Percentiles rank a stretch among this genome's conserved stretches.
Evolutionary conservation across 1,140 invertebrate species (phyloP).

Genomic region (Lutraria rhynchaena): DNA sequence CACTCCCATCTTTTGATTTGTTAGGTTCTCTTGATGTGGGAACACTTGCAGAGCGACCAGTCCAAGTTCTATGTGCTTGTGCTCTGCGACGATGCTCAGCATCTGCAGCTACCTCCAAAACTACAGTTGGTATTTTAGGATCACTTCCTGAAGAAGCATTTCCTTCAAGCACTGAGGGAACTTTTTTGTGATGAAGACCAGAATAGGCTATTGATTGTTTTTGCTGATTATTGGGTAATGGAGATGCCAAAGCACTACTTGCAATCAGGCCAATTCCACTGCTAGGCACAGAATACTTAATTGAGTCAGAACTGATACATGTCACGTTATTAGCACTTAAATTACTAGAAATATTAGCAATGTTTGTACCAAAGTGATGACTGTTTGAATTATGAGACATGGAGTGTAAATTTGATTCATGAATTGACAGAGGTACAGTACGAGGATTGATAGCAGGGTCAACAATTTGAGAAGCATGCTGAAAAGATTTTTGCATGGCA

Average conservation of each 20-base stretch:
- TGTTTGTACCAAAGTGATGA: too few relatives aligned
- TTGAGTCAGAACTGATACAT: too few relatives aligned
- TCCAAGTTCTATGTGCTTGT: constrained; percentile 2
- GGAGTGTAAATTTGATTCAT: too few relatives aligned
- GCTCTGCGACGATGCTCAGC: not conserved
- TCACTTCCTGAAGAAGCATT: not conserved
- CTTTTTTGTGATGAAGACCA: not conserved
- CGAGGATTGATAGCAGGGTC: too few relatives aligned
- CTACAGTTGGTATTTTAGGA: constrained; percentile 35
- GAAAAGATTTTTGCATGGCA: constrained; percentile 8
- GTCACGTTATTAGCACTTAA: too few relatives aligned
- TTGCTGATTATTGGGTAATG: too few relatives aligned
- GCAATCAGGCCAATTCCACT: too few relatives aligned
- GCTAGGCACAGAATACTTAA: too few relatives aligned
- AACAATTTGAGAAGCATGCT: not conserved
- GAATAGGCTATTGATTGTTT: not conserved
- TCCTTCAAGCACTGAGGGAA: constrained; percentile 10
- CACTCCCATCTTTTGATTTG: not conserved
- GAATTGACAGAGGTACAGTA: too few relatives aligned
- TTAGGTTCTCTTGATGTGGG: not conserved
- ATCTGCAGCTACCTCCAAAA: constrained; percentile 26
- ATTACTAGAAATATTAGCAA: too few relatives aligned
- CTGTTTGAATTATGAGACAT: too few relatives aligned
- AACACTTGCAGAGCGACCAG: not conserved
- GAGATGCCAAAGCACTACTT: too few relatives aligned